phyloP scores from a whole-genome alignment of 2,888 invertebrate genomes.

The Eristalis intricaria region DNA sequence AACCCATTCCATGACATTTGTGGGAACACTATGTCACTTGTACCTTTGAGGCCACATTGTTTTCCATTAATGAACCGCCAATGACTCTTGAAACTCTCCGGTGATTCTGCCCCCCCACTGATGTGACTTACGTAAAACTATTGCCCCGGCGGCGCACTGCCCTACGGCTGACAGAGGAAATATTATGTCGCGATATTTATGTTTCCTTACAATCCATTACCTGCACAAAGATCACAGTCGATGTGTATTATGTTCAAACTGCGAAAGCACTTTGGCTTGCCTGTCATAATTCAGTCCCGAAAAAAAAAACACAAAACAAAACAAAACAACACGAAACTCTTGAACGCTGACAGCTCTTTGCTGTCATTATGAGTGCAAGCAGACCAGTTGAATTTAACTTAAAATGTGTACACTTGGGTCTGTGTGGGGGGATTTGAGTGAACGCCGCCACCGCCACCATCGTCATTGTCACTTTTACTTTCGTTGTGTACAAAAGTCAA shows the following conservation, averaged over 20 bases:
- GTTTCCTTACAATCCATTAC: slow-evolving; percentile 28
- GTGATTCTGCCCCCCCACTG: background rate
- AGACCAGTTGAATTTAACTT: slow-evolving; percentile 26
- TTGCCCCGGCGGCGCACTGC: background rate
- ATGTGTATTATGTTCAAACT: background rate
- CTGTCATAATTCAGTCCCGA: slow-evolving; percentile 42
- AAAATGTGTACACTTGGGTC: background rate
- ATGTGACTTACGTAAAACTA: slow-evolving; percentile 31
- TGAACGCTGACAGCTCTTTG: slow-evolving; percentile 36
- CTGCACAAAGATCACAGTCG: slow-evolving; percentile 13
- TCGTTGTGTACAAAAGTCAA: slow-evolving; percentile 14
- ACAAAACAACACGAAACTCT: slow-evolving; percentile 12
- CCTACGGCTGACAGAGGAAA: slow-evolving; percentile 7
- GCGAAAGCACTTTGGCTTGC: slow-evolving; percentile 22
- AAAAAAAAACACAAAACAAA: background rate
- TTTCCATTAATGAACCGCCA: slow-evolving; percentile 10
- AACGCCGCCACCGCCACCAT: background rate
- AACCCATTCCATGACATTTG: background rate
- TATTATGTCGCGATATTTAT: slow-evolving; percentile 14
- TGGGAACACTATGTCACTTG: slow-evolving; percentile 18
- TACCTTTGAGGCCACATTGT: slow-evolving; percentile 16
- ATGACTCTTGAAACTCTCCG: background rate
- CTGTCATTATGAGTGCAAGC: slow-evolving; percentile 28
- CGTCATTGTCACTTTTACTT: slow-evolving; percentile 41
- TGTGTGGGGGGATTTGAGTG: slow-evolving; percentile 20